Conservation (phyloP, 2,888 invertebrate genomes). For the Entomobrya proxima region DNA sequence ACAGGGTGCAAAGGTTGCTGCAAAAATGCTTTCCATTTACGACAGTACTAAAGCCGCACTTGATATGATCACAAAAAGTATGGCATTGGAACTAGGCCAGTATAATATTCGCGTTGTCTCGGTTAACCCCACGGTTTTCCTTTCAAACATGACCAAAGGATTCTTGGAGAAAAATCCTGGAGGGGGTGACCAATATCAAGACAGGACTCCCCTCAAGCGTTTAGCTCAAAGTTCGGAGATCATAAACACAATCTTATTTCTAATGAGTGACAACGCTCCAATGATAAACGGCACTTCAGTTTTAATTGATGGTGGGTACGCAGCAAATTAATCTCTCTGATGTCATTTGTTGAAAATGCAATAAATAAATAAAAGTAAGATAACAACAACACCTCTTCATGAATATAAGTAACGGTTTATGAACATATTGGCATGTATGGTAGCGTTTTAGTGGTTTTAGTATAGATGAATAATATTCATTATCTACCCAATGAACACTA, state of each 20-base stretch:
- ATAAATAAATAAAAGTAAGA: neutral
- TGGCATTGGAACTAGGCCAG: constrained; percentile 79
- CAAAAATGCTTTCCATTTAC: constrained; percentile 77
- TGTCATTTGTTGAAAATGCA: neutral
- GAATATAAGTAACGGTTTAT: no score
- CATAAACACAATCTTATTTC: constrained; percentile 78
- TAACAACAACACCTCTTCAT: no score
- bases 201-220: constrained; percentile 77
- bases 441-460: no score
- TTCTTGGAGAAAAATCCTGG: constrained; percentile 76
- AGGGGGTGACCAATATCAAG: constrained; percentile 72
- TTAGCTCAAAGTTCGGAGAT: constrained; percentile 79
- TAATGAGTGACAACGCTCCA: constrained; percentile 78
- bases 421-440: no score
- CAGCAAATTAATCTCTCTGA: constrained; percentile 36
- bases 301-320: constrained; percentile 78
- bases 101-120: constrained; percentile 77
- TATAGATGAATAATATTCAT: no score
- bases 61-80: constrained; percentile 79
- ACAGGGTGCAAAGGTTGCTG: constrained; percentile 76
- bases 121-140: constrained; percentile 80
- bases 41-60: constrained; percentile 79
- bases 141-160: constrained; percentile 79
- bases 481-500: neutral
- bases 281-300: constrained; percentile 78